A percentile compares a stretch with the other conserved stretches of the same genome.
These are phyloP conservation scores for Engystomops pustulosus DNA, from an alignment of 2,113 vertebrate species.

Conservation along the genomic window DNA sequence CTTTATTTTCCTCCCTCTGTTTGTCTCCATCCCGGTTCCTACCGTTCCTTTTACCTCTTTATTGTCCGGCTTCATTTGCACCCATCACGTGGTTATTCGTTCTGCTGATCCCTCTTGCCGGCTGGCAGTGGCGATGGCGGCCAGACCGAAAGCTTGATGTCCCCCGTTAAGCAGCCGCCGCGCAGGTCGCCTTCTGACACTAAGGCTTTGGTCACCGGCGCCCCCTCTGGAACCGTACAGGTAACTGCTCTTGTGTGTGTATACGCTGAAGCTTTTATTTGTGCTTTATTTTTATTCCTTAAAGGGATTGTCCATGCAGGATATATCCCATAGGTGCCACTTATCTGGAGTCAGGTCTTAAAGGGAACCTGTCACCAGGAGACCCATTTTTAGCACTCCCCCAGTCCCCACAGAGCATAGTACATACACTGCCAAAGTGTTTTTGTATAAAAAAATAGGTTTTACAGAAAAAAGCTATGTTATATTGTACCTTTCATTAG, in stretches of 20 bases:
- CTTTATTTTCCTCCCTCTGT: constrained; percentile 62
- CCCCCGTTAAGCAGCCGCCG: constrained; percentile 83
- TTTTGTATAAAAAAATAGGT: too few relatives aligned
- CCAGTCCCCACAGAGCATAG: too few relatives aligned
- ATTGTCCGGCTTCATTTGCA: constrained; percentile 52
- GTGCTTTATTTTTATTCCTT: background rate
- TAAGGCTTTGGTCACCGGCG: constrained; percentile 84
- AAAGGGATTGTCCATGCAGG: background rate
- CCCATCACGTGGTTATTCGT: constrained; percentile 70
- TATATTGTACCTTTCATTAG: too few relatives aligned
- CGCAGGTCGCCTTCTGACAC: constrained; percentile 86
- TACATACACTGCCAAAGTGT: too few relatives aligned
- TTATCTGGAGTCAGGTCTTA: too few relatives aligned
- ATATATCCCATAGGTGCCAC: too few relatives aligned
- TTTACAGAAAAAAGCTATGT: too few relatives aligned
- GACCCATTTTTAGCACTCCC: too few relatives aligned
- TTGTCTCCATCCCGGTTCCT: constrained; percentile 59
- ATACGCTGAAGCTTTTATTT: background rate
- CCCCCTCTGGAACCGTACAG: constrained; percentile 86
- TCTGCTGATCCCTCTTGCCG: constrained; percentile 67
- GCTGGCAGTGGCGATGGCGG: constrained; percentile 75
- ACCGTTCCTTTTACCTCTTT: background rate
- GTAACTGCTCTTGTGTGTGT: constrained; percentile 74
- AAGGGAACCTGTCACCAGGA: too few relatives aligned
- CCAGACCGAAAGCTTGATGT: constrained; percentile 86